A percentile compares a stretch with the other conserved stretches of the same genome.
phyloP scores from a whole-genome alignment of 2,797 vertebrate genomes.

The Hozukius guyotensis region DNA sequence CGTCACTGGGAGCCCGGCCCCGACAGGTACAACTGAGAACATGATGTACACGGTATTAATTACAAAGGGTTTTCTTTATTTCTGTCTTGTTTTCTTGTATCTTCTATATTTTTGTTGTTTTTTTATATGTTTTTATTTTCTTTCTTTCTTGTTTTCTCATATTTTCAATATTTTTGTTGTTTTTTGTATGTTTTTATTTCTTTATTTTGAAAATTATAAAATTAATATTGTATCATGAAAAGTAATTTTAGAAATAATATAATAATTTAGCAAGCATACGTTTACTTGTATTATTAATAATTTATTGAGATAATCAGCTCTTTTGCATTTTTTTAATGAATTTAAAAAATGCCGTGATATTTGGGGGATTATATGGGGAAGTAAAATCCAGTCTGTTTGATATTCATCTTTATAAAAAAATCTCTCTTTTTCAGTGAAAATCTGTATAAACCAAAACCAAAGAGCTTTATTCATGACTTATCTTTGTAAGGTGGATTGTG shows the following conservation, averaged over 20 bases:
- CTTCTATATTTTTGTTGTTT: neutral
- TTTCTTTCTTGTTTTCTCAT: neutral
- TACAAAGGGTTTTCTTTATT: neutral
- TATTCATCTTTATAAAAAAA: neutral
- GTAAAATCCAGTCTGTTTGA: neutral
- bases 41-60: neutral
- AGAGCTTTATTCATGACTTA: neutral
- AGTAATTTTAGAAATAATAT: too few relatives aligned
- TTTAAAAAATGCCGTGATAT: neutral
- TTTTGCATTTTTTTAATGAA: neutral
- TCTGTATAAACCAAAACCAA: neutral
- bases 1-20: constrained; percentile 84
- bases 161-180: fast-evolving
- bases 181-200: neutral
- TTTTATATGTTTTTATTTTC: neutral
- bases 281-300: neutral
- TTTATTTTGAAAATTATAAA: neutral
- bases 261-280: neutral
- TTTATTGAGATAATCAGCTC: neutral
- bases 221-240: too few relatives aligned
- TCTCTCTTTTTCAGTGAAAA: neutral
- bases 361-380: too few relatives aligned
- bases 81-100: neutral
- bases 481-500: constrained; percentile 12
- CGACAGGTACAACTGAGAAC: constrained; percentile 81